phyloP scores from a whole-genome alignment of 2,888 invertebrate genomes.

The Leptinotarsa haldemani region DNA sequence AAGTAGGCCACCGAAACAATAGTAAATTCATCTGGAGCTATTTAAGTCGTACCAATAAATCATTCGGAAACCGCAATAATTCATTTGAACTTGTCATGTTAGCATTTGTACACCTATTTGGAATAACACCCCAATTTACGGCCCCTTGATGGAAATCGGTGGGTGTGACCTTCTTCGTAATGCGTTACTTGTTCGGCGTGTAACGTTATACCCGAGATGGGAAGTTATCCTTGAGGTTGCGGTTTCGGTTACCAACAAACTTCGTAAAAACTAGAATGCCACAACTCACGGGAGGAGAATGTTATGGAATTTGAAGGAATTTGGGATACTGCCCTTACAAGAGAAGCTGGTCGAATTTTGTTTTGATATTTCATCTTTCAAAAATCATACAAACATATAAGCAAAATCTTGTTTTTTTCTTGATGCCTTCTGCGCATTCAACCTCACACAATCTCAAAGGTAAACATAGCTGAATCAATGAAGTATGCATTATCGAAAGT shows the following conservation, averaged over 20 bases:
- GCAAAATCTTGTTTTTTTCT: no score
- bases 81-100: slow-evolving; percentile 33
- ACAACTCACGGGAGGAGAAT: neutral
- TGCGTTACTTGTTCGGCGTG: slow-evolving; percentile 5
- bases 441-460: no score
- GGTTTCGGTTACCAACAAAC: neutral
- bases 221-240: neutral
- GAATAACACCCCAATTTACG: slow-evolving; percentile 34
- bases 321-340: neutral
- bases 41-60: slow-evolving; percentile 23
- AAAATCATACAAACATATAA: no score
- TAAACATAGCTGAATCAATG: no score
- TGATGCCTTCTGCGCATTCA: no score
- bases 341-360: no score
- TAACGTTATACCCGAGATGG: neutral
- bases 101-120: slow-evolving; percentile 35
- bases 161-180: slow-evolving; percentile 25
- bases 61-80: slow-evolving; percentile 25
- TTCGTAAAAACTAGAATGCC: neutral
- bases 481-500: no score
- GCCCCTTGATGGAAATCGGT: slow-evolving; percentile 32
- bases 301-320: neutral
- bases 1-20: slow-evolving; percentile 13
- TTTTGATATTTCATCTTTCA: no score
- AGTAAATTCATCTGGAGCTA: neutral